Percentiles rank a stretch among this genome's conserved stretches.
Conservation (phyloP, 2,888 invertebrate species). For the Macaria notata region DNA sequence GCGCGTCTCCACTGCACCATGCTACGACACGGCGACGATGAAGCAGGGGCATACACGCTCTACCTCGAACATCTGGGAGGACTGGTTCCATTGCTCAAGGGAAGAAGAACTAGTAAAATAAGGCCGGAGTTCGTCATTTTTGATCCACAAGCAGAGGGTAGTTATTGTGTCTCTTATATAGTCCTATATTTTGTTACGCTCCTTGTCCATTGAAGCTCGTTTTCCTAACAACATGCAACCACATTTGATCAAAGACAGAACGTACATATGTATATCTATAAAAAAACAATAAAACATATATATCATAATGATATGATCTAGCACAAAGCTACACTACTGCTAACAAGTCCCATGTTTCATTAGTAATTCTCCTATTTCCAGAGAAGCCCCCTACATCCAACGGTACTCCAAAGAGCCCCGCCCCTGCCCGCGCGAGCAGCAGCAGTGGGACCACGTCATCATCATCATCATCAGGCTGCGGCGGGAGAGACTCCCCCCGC, state of each 20-base stretch:
- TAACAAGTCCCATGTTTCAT: not conserved
- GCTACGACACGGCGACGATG: conserved; percentile 94
- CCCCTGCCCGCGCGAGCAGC: conserved; percentile 45
- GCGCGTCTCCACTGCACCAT: conserved; percentile 98
- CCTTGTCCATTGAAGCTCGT: too few relatives aligned
- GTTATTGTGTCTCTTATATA: too few relatives aligned
- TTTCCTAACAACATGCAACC: too few relatives aligned
- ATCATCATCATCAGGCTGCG: conserved; percentile 49
- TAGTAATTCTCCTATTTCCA: too few relatives aligned
- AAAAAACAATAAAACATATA: too few relatives aligned
- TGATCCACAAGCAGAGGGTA: conserved; percentile 94
- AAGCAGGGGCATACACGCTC: conserved; percentile 90
- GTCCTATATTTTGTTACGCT: too few relatives aligned
- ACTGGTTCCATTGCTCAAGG: conserved; percentile 96
- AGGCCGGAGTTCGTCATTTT: conserved; percentile 99
- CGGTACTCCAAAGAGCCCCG: conserved; percentile 22
- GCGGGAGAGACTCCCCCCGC: conserved; percentile 48
- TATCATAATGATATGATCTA: too few relatives aligned
- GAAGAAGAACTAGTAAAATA: conserved; percentile 97
- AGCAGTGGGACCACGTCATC: conserved; percentile 57
- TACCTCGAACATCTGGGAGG: conserved; percentile 98
- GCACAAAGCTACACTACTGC: not conserved
- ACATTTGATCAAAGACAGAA: too few relatives aligned
- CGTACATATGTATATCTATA: too few relatives aligned
- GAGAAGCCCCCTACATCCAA: conserved; percentile 27